These are phyloP conservation scores for Anguilla japonica DNA, from an alignment of 2,113 vertebrate genomes.

Conservation along the genomic window DNA sequence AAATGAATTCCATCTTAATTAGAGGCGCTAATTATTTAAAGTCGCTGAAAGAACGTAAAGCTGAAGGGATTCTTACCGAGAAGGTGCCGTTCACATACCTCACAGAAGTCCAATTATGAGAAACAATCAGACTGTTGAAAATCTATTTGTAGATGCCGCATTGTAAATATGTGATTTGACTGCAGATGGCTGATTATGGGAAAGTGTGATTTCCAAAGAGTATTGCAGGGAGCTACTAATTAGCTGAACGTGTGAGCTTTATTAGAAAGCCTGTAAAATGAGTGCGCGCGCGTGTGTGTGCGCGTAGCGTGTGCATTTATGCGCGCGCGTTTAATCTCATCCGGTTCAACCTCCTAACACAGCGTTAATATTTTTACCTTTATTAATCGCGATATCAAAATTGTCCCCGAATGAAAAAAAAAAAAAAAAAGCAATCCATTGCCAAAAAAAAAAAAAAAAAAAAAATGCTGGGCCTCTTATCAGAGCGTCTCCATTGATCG, in stretches of 20 bases:
- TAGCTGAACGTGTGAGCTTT: constrained; percentile 26
- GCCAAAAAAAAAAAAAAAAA: constrained; percentile 21
- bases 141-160: constrained; percentile 24
- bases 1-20: constrained; percentile 27
- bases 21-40: constrained; percentile 24
- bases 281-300: constrained; percentile 2
- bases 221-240: constrained; percentile 19
- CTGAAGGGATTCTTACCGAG: constrained; percentile 19
- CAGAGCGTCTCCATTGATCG: background rate
- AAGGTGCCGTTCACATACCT: background rate
- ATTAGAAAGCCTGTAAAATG: constrained; percentile 14
- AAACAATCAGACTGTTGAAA: constrained; percentile 22
- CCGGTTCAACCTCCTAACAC: background rate
- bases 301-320: too few relatives aligned
- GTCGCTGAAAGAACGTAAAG: constrained; percentile 20
- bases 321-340: background rate
- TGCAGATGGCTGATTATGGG: background rate
- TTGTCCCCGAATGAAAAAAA: constrained; percentile 10
- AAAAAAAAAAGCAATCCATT: constrained; percentile 14
- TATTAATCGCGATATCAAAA: background rate
- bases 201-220: background rate
- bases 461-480: background rate
- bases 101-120: constrained; percentile 13
- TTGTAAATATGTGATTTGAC: constrained; percentile 17
- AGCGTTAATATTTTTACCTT: background rate